Conservation (phyloP, 92 coral and sea anemone genomes). For the Parazoanthus swiftii region DNA sequence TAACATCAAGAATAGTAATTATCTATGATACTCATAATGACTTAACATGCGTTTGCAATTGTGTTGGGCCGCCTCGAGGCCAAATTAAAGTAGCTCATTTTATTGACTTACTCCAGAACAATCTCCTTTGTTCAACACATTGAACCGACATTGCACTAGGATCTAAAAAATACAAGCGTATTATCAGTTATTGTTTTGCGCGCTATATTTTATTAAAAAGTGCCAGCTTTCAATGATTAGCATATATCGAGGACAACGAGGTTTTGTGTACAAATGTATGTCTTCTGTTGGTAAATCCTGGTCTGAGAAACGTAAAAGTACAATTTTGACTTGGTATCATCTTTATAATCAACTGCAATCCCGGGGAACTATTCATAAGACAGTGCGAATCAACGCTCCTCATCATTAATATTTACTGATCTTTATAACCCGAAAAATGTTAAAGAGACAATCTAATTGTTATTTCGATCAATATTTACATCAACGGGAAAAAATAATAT, state of each 20-base stretch:
- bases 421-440: constrained; percentile 12
- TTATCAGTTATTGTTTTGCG: constrained; percentile 6
- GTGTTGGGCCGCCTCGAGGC: constrained; percentile 17
- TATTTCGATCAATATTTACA: constrained; percentile 38
- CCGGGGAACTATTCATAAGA: not conserved
- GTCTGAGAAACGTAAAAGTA: not conserved
- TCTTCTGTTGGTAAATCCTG: constrained; percentile 1
- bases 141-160: not conserved
- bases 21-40: not conserved
- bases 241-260: not conserved
- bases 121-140: constrained; percentile 17
- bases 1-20: constrained; percentile 27
- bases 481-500: constrained; percentile 28
- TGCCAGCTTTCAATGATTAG: not conserved
- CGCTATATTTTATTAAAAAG: constrained; percentile 28
- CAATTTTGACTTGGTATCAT: not conserved
- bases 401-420: not conserved
- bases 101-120: constrained; percentile 28
- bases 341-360: not conserved
- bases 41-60: constrained; percentile 33
- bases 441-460: not conserved
- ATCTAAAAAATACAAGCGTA: not conserved
- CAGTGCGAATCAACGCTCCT: not conserved
- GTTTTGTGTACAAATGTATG: not conserved
- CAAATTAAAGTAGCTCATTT: constrained; percentile 17